Conservation (phyloP, 2,797 vertebrate species). For the Lutjanus argentimaculatus region DNA sequence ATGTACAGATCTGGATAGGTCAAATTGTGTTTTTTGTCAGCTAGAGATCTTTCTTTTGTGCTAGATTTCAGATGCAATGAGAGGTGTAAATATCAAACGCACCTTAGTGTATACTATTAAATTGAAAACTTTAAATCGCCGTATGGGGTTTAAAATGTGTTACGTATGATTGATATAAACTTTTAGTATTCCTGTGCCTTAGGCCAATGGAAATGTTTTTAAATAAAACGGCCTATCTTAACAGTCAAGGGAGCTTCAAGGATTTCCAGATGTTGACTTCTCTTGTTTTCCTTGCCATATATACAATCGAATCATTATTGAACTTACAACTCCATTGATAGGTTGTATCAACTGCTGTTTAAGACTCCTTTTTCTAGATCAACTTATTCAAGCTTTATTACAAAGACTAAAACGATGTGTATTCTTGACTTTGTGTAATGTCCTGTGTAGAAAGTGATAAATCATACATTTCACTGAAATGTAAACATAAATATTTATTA, state of each 20-base stretch:
- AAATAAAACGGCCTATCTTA: slow-evolving; percentile 85
- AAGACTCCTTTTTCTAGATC: slow-evolving; percentile 86
- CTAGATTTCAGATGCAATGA: slow-evolving; percentile 76
- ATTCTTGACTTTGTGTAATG: slow-evolving; percentile 86
- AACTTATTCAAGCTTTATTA: slow-evolving; percentile 86
- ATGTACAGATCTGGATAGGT: slow-evolving; percentile 76
- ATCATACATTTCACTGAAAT: slow-evolving; percentile 88
- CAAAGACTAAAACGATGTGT: slow-evolving; percentile 84
- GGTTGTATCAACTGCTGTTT: slow-evolving; percentile 88
- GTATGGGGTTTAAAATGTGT: slow-evolving; percentile 77
- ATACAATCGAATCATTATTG: slow-evolving; percentile 81
- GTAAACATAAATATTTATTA: slow-evolving; percentile 90
- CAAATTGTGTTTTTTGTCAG: slow-evolving; percentile 64
- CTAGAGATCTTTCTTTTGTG: slow-evolving; percentile 67
- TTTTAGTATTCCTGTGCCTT: slow-evolving; percentile 89
- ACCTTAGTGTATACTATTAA: slow-evolving; percentile 78
- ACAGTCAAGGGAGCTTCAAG: slow-evolving; percentile 81
- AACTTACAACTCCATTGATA: slow-evolving; percentile 82
- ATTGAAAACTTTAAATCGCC: slow-evolving; percentile 74
- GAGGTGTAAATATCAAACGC: slow-evolving; percentile 79
- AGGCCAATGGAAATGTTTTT: slow-evolving; percentile 88
- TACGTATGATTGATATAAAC: slow-evolving; percentile 81
- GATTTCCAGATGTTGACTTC: slow-evolving; percentile 77
- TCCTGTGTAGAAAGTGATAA: slow-evolving; percentile 87
- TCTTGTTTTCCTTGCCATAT: slow-evolving; percentile 78